Evolutionary conservation across 2,113 vertebrate genomes (phyloP), one percentile per base, ranked within the genome.

Genomic region (Pseudorectes ferrugineus): DNA sequence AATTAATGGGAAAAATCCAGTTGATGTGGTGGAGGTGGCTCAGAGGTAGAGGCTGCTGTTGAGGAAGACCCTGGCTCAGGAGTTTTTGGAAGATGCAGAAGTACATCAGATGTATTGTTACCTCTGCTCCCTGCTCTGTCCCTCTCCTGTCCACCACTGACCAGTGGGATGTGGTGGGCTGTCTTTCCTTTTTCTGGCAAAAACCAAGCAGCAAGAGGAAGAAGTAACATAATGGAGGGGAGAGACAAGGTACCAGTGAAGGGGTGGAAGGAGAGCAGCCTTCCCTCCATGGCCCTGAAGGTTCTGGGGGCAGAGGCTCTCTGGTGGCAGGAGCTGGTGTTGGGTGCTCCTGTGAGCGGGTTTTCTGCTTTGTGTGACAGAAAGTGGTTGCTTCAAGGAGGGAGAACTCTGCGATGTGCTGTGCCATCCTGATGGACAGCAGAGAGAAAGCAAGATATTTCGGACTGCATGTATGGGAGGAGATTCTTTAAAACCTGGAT

Each of bases 401-500:
- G 51, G 22, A 42, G 3, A 40, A 20, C 49, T 23, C 31, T 88
- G 67, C 0, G 2, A 1, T 61, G 16, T 29, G 42, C 22, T 66
- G 42, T 76, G 36, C 42, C 14, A 28, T 49, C 85, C 88, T 89
- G 78, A 80, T 59, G 95, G 92, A 83, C 94, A 76, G 14, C 54
- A 82, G 46, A 63, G 76, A 59, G 65, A 66, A 15, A 65, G 57
- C 28, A 11, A 33, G 90, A 67, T 92, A 76, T 86, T 93, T 95
- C 35, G 55, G 88, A 93, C 83, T 48, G 55, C 2, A 0, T 36
- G 48, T 63, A 95, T 78, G 88, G 92, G 88, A 95, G 85, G 88
- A 92, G 66, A 90, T 70, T 85, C 95, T 96, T 93, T 46, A 59
- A 94, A 96, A 90, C 91, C 94, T 97, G 94, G 91, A 36, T 49